Evolutionary conservation across 1,140 invertebrate species (phyloP).

Genomic region (Choristoneura fumiferana): DNA sequence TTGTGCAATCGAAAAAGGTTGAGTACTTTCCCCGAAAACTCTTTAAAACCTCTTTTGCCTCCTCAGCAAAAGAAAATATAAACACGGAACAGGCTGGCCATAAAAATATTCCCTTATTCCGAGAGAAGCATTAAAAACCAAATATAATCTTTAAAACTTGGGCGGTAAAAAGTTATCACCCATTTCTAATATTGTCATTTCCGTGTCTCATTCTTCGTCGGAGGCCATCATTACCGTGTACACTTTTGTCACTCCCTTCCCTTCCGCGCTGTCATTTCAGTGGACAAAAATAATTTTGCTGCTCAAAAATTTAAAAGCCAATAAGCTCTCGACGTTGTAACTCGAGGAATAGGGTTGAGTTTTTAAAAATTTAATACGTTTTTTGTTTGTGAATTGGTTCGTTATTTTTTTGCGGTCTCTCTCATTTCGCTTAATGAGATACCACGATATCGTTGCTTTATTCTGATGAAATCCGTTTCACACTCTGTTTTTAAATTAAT

Average conservation of each 20-base stretch:
- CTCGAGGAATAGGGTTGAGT: background rate
- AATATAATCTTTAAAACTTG: conserved; percentile 31
- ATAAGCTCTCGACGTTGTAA: background rate
- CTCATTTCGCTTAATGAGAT: conserved; percentile 52
- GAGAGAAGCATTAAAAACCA: background rate
- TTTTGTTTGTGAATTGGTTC: conserved; percentile 26
- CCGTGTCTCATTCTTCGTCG: conserved; percentile 17
- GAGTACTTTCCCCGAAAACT: no score
- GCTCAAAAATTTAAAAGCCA: background rate
- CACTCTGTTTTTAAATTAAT: conserved; percentile 23
- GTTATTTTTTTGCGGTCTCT: conserved; percentile 50
- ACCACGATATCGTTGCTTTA: conserved; percentile 40
- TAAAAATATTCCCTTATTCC: conserved; percentile 12
- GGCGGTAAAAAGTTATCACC: conserved; percentile 22
- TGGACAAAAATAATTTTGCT: conserved; percentile 22
- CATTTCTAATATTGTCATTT: conserved; percentile 21
- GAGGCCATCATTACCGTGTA: conserved; percentile 26
- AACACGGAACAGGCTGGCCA: background rate
- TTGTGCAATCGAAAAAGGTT: no score
- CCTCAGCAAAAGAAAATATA: no score
- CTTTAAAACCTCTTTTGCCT: no score
- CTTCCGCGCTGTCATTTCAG: conserved; percentile 18
- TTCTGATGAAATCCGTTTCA: conserved; percentile 36
- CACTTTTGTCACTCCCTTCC: conserved; percentile 26
- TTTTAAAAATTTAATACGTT: conserved; percentile 12